Conservation (phyloP, 2,888 invertebrate species). For the Lasiommata megera region DNA sequence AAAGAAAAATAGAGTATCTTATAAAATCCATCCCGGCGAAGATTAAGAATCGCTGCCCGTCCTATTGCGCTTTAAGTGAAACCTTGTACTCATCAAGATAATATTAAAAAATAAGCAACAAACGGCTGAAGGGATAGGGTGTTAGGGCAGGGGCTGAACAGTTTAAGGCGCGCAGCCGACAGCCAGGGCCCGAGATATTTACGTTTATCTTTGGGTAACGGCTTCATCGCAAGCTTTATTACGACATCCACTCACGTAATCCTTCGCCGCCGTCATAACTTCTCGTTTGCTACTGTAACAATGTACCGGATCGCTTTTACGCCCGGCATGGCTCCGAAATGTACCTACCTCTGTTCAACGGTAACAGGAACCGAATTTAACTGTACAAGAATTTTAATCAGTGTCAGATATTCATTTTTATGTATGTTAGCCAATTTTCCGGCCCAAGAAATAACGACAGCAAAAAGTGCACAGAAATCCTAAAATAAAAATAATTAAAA, state of each 20-base stretch:
- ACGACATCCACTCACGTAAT: slow-evolving; percentile 82
- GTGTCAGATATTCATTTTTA: too few species aligned
- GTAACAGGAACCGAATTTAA: not conserved
- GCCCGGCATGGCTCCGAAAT: slow-evolving; percentile 45
- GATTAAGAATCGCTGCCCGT: not conserved
- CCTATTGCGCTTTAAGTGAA: not conserved
- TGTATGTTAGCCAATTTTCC: too few species aligned
- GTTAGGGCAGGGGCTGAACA: slow-evolving; percentile 37
- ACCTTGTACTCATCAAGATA: slow-evolving; percentile 1
- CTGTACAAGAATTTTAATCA: too few species aligned
- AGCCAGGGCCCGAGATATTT: slow-evolving; percentile 74
- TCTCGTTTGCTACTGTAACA: slow-evolving; percentile 76
- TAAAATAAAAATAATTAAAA: too few species aligned
- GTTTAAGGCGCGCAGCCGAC: slow-evolving; percentile 52
- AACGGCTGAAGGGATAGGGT: slow-evolving; percentile 38
- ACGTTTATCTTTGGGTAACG: slow-evolving; percentile 81
- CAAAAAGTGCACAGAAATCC: too few species aligned
- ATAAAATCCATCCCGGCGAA: not conserved
- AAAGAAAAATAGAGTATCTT: not conserved
- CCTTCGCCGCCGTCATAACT: slow-evolving; percentile 79
- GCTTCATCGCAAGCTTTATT: slow-evolving; percentile 82
- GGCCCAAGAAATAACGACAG: too few species aligned
- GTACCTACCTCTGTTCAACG: slow-evolving; percentile 10
- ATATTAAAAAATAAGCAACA: slow-evolving; percentile 35
- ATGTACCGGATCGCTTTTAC: slow-evolving; percentile 71